phyloP scores from a whole-genome alignment of 2,888 invertebrate species.

The Mimas tiliae region DNA sequence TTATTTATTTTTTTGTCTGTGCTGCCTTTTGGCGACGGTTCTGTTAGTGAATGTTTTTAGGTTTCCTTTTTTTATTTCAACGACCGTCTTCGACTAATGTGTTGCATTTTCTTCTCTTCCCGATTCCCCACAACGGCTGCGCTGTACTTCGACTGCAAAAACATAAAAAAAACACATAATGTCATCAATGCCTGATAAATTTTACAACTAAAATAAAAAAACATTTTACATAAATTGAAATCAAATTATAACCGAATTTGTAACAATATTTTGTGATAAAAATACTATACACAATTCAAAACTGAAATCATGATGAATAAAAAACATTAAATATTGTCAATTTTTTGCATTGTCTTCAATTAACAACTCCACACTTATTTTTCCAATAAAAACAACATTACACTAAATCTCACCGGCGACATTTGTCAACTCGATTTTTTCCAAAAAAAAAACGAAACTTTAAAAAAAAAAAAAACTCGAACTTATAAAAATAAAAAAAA shows the following conservation, averaged over 20 bases:
- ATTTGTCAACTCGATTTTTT: too few species aligned
- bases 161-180: constrained; percentile 23
- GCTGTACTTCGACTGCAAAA: constrained; percentile 7
- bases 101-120: constrained; percentile 84
- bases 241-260: too few species aligned
- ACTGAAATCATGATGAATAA: too few species aligned
- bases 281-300: too few species aligned
- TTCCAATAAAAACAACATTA: too few species aligned
- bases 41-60: constrained; percentile 42
- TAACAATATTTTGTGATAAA: too few species aligned
- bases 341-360: too few species aligned
- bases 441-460: background rate
- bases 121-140: constrained; percentile 53
- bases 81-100: constrained; percentile 76
- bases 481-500: constrained; percentile 24
- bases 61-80: constrained; percentile 42
- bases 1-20: constrained; percentile 60
- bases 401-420: too few species aligned
- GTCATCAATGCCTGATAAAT: too few species aligned
- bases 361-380: too few species aligned
- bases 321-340: too few species aligned
- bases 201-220: background rate
- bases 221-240: too few species aligned
- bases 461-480: constrained; percentile 23
- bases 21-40: constrained; percentile 79